Base-by-base conservation (phyloP, 2,113 vertebrate species). In the Clarias gariepinus region DNA sequence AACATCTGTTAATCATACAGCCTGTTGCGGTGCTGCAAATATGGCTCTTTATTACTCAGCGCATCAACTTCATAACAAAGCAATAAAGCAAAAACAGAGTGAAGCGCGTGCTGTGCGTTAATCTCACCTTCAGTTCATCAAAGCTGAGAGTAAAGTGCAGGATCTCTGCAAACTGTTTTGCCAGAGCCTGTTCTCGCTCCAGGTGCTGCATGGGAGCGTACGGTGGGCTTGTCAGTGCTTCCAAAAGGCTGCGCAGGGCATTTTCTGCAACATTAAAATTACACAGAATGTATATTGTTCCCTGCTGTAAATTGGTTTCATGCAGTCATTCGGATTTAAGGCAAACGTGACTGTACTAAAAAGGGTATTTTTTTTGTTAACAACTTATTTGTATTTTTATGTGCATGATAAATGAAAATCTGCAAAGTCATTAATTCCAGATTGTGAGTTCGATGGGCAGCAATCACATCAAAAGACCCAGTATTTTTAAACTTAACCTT, bases 81-180 rank as follows among this genome's bases (percentile, higher is more conserved):
- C 10, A 73, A 47, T 47, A 47, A 6, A 6, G 41, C 41, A 47
- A 8, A 47, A 12, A 81, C 21, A 33, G 4, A 63, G 19, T 23
- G n/a, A 55, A 36, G 4, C 71, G 55, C 2, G 25, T 4, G 36
- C 69, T 47, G 0, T 74, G 47, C 11, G 1, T 53, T 36, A 0
- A 18, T 1, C 74, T 93, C 90, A 97, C 96, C 96, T 97, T 97
- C 85, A 97, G 95, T 90, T 97, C 97, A 0, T 97, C 97, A 1
- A 97, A 97, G 92, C 96, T 97, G 94, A 97, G 97, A 0, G 97
- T 97, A 89, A 97, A 97, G 91, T 97, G 97, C 21, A 97, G 95
- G 92, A 97, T 97, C 94, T 97, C 97, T 0, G 97, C 97, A 0
- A 97, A 97, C 95, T 97, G 97, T 90, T 97, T 97, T 90, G 97